Base-by-base conservation (phyloP, 2,113 vertebrate species). In the Eupsittula cactorum region DNA sequence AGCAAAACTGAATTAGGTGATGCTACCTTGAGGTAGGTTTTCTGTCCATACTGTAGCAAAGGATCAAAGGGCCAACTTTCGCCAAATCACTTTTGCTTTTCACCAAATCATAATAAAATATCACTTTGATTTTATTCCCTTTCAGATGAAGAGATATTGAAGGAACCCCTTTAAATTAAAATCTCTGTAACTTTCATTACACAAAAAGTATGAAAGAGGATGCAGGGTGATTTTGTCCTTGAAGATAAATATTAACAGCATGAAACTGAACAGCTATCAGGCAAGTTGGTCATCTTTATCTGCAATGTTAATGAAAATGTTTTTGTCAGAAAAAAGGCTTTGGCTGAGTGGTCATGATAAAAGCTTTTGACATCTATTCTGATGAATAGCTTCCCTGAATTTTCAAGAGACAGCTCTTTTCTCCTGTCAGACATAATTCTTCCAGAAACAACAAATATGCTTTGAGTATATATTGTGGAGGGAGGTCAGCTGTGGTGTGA, bases 381-480 rank as follows among this genome's bases (percentile, higher is more conserved):
- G 83, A 92, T 92, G 33, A 88, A 93, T 44, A 86, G 50, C 82
- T 88, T 74, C 73, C 19, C 90, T 75, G 80, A 93, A 95, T 96
- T 94, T 96, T 94, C 82, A 82, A 75, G 70, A 94, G 63, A 65
- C 52, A 80, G 49, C 63, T 90, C 53, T 95, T 93, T 82, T 90
- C 67, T 82, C 46, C 88, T 94, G 89, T 96, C 93, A 96, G 92
- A 79, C 57, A 46, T 92, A 96, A 91, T 94, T 95, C 77, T 76
- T 95, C 85, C 82, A 97, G 95, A 91, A 96, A 68, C 69, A 95
- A 90, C 80, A 93, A 96, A 90, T 93, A 80, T 95, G 73, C 57
- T 96, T 88, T 85, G 78, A 93, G 62, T 84, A 84, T 84, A 27
- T 88, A 28, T 71, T 92, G 78, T 80, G 69, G 88, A 92, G 47